Percentiles rank a stretch among this genome's conserved stretches.
Conservation (phyloP, 1,140 invertebrate species). For the Danaus plexippus region DNA sequence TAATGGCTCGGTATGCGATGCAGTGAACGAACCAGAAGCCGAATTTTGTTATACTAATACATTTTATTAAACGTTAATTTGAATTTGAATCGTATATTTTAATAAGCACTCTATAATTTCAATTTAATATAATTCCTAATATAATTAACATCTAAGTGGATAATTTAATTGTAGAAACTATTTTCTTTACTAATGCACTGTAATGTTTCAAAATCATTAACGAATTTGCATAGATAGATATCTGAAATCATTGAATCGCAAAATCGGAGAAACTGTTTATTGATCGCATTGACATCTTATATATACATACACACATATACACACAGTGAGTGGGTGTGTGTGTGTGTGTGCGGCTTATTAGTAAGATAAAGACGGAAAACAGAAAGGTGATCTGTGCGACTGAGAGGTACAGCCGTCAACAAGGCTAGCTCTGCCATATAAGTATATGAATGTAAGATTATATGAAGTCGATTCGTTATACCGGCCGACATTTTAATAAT, state of each 20-base stretch:
- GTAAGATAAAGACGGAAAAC: conserved; percentile 55
- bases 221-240: conserved; percentile 63
- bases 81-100: too few species aligned
- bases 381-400: conserved; percentile 39
- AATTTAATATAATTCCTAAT: too few species aligned
- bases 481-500: conserved; percentile 61
- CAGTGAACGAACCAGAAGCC: too few species aligned
- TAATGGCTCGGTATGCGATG: too few species aligned
- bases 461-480: conserved; percentile 67
- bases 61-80: too few species aligned
- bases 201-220: conserved; percentile 62
- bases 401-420: conserved; percentile 55
- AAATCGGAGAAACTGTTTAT: conserved; percentile 70
- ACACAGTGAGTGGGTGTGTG: conserved; percentile 12
- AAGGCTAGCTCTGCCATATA: conserved; percentile 66
- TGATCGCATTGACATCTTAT: conserved; percentile 60
- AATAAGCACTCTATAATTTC: too few species aligned
- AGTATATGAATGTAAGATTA: conserved; percentile 64
- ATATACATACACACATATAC: conserved; percentile 28
- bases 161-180: too few species aligned
- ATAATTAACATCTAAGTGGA: too few species aligned
- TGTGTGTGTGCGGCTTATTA: conserved; percentile 53
- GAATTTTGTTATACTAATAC: too few species aligned
- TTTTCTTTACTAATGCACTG: conserved; percentile 25
- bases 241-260: conserved; percentile 67